Conservation (phyloP, 2,888 invertebrate genomes). For the Leptinotarsa haldemani region DNA sequence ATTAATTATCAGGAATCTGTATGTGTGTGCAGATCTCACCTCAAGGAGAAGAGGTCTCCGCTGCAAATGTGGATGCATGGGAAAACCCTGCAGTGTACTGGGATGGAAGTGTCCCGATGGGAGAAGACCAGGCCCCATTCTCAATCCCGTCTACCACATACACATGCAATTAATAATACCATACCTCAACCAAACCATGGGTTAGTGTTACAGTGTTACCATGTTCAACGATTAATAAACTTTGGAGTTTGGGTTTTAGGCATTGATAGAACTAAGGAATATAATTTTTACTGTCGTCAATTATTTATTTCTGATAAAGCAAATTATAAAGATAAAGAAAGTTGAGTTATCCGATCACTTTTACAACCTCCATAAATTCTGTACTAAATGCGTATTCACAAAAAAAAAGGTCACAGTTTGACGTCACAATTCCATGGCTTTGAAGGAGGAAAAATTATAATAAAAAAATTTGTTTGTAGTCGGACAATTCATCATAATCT, state of each 20-base stretch:
- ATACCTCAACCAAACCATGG: conserved; percentile 63
- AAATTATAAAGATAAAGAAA: not conserved
- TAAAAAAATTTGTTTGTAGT: too few relatives aligned
- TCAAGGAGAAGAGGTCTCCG: conserved; percentile 86
- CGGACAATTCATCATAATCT: too few relatives aligned
- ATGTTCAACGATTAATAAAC: not conserved
- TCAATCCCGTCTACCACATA: conserved; percentile 67
- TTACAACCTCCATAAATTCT: too few relatives aligned
- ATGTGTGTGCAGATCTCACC: conserved; percentile 71
- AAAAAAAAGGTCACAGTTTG: not conserved
- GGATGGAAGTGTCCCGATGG: conserved; percentile 65
- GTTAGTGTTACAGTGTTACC: conserved; percentile 17
- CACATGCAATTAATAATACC: conserved; percentile 67
- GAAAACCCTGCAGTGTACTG: conserved; percentile 67
- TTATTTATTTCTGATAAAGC: not conserved
- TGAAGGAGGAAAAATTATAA: not conserved
- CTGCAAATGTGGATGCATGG: conserved; percentile 62
- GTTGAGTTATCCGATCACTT: too few relatives aligned
- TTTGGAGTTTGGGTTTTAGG: not conserved
- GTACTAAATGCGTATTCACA: too few relatives aligned
- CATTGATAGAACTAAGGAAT: not conserved
- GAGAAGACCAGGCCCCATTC: conserved; percentile 66
- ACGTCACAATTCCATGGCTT: not conserved
- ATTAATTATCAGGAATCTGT: conserved; percentile 45
- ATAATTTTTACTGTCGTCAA: not conserved